phyloP scores from a whole-genome alignment of 2,888 invertebrate species.

The Drosophila ezoana region DNA sequence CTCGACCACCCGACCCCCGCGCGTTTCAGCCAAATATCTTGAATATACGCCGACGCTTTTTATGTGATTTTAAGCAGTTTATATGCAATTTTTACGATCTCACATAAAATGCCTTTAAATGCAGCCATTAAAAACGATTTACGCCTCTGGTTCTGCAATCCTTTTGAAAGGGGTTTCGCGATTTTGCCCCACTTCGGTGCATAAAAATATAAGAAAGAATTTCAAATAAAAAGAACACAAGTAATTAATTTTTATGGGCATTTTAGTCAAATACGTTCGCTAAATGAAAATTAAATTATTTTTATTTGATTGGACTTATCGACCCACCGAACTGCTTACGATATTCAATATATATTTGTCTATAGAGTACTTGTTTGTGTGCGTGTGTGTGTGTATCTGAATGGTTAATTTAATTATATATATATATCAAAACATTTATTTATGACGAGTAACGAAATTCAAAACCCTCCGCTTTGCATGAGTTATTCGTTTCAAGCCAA shows the following conservation, averaged over 20 bases:
- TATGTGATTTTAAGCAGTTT: conserved; percentile 79
- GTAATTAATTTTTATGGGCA: conserved; percentile 69
- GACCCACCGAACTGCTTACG: conserved; percentile 10
- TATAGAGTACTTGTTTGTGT: conserved; percentile 17
- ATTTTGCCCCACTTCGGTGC: conserved; percentile 17
- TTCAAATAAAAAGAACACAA: conserved; percentile 51
- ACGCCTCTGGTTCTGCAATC: conserved; percentile 60
- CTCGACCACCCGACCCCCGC: neutral
- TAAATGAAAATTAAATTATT: conserved; percentile 31
- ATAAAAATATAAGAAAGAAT: conserved; percentile 46
- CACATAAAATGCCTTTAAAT: conserved; percentile 75
- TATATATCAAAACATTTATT: conserved; percentile 32
- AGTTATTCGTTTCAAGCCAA: conserved; percentile 31
- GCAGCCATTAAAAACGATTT: conserved; percentile 80
- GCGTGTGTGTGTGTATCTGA: conserved; percentile 18
- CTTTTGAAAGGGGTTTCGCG: conserved; percentile 38
- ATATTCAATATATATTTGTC: neutral
- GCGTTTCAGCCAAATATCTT: conserved; percentile 52
- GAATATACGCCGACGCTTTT: conserved; percentile 66
- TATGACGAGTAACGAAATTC: conserved; percentile 24
- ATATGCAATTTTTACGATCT: conserved; percentile 77
- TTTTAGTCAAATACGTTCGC: conserved; percentile 35
- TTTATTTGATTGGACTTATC: conserved; percentile 9
- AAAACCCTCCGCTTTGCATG: conserved; percentile 10
- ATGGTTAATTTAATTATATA: conserved; percentile 29